Evolutionary conservation across 2,797 vertebrate species (phyloP), one percentile per base, ranked within the genome.

Genomic region (Sebastes taczanowskii): DNA sequence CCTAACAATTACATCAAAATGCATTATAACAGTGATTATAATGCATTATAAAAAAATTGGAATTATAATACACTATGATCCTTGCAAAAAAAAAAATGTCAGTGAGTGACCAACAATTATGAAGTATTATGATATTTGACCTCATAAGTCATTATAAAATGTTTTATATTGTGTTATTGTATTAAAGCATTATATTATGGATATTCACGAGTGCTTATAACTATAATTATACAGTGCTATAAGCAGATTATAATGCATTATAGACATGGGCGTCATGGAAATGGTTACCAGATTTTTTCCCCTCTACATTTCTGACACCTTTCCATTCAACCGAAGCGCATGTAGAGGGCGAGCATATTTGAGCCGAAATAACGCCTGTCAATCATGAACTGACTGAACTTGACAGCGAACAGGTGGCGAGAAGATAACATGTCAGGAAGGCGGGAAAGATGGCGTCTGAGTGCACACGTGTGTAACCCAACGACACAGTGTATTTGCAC

Each of bases 401-500:
- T 63, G 82, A 68, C 67, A 72, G 66, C 23, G 35, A 69, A 65
- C 66, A 85, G 70, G 73, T 85, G 86, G 66, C 0, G 16, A 55
- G 75, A 9, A 18, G 52, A 63, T 7, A 20, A 20, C 42, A 56
- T 3, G 46, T 22, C 27, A 38, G 34, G 49, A 30, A 71, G 60
- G 66, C 4, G 32, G 56, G 18, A 32, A 67, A 42, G 70, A 67
- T 27, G 58, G 16, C 23, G 32, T 65, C 46, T 70, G 20, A 64
- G 53, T 61, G 30, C 29, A 56, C 2, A 2, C 32, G 34, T 42
- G 34, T 64, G 61, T 38, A 63, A 53, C 55, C 53, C 52, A 23
- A 53, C 11, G 1, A 14, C 5, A 16, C n/a, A 22, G 52, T 42
- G 20, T 20, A 16, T 30, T 27, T 29, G 10, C 7, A 27, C 27